Base-by-base conservation (phyloP, 2,888 invertebrate genomes). In the Drosophila neoperkinsi region DNA sequence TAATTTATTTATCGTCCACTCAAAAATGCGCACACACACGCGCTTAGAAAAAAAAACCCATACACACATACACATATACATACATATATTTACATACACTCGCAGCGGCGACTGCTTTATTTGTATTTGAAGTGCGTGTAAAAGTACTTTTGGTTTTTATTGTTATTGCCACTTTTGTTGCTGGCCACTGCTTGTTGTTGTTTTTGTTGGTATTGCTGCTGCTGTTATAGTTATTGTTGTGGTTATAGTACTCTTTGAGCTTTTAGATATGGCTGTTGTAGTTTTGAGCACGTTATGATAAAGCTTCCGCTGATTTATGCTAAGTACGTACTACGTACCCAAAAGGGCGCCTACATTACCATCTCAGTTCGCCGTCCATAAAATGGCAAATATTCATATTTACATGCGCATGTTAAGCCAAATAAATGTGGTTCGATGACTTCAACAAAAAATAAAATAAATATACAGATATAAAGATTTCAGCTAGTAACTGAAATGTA, bases 1-100 rank as follows among this genome's bases (percentile, higher is more conserved):
- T 89, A 83, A 89, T 87, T 86, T 89, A 89, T 88, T 89, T 88
- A 84, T 88, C 81, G 81, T 74, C 74, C 81, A 79, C 70, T 81
- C 74, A 77, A 82, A 79, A 77, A 76, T 76, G 82, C 79, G 72
- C 71, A 72, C 67, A 70, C 72, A 72, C 66, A 74, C 71, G 63
- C 78, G 49, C 75, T 69, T 65, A 79, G 79, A 79, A 75, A 81
- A 73, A 74, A 30, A 71, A 62, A 65, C 33, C 34, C 60, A 59
- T 55, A 51, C 34, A 49, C 21, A 31, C 34, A 64, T 21, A 62
- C 57, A 72, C 33, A 50, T n/a, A 53, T 52, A 49, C 21, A 50
- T 41, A 31, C 21, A 70, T 13, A 34, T 18, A 51, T 61, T 51
- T 51, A 68, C 50, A 56, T 51, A 68, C 10, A 64, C 28, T 30